These are phyloP conservation scores for Prosapia bicincta DNA, from an alignment of 2,888 invertebrate species.

Conservation along the genomic window DNA sequence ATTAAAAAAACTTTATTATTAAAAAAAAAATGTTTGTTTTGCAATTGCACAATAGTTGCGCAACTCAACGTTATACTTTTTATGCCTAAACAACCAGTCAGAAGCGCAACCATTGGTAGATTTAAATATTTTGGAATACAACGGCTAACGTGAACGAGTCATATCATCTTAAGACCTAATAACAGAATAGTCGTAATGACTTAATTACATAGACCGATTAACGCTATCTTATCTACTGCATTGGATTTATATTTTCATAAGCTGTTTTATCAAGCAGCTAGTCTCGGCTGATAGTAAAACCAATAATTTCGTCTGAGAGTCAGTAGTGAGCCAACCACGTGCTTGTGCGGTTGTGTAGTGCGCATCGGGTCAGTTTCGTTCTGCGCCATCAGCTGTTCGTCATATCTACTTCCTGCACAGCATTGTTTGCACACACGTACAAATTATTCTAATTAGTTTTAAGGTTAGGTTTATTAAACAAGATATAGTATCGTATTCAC, in stretches of 20 bases:
- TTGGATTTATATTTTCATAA: neutral
- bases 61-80: too few relatives aligned
- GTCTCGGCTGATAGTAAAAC: neutral
- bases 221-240: neutral
- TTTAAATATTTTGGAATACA: too few relatives aligned
- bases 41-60: too few relatives aligned
- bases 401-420: neutral
- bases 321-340: neutral
- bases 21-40: too few relatives aligned
- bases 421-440: neutral
- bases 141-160: too few relatives aligned
- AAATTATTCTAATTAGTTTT: neutral
- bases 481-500: too few relatives aligned
- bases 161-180: too few relatives aligned
- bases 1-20: too few relatives aligned
- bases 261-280: neutral
- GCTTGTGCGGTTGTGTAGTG: neutral
- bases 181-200: neutral
- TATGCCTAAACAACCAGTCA: too few relatives aligned
- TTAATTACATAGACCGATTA: neutral
- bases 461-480: neutral
- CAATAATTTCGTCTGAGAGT: too few relatives aligned
- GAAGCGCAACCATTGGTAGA: too few relatives aligned
- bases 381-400: constrained; percentile 7
- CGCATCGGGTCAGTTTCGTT: neutral